Base-by-base conservation (phyloP, 2,888 invertebrate genomes). In the Drosophila lacicola region DNA sequence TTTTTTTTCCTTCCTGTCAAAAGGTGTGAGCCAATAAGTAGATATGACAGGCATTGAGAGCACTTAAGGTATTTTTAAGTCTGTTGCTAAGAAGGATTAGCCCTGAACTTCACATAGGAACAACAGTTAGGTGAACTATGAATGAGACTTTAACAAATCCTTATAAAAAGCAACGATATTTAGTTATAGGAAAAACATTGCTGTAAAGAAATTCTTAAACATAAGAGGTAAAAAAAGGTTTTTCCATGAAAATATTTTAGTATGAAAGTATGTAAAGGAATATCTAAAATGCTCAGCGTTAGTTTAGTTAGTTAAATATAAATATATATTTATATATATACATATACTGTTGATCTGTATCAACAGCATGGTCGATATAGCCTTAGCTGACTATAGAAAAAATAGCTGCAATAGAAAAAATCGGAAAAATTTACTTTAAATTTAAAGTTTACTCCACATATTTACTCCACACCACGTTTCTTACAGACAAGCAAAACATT, bases 71-170 rank as follows among this genome's bases (percentile, higher is more conserved):
- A 50, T 50, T 71, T 56, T 55, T 65, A 60, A 42, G 65, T 47
- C 70, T 58, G 70, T 68, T 65, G 55, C 63, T 49, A 62, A n/a
- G 44, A 13, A 21, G 34, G 54, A 67, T 67, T 64, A 68, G 57
- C 34, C 21, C 6, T 41, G 13, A 34, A n/a, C 29, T 21, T 10
- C 37, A 39, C 17, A 46, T 33, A 41, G 44, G 17, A 21, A 51
- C 37, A 69, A 44, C 34, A 14, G 9, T 49, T 25, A 21, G 19
- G 39, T 54, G 13, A 8, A 6, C 41, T 50, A 33, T 19, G 37
- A 29, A 33, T 4, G 14, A 13, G n/a, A 14, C 14, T 21, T 9
- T 19, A 17, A 5, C 33, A n/a, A 17, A 29, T n/a, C 2, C 8
- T 0, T 9, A 39, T 11, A 6, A 4, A 6, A 29, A 51, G 37